A percentile compares a stretch with the other conserved stretches of the same genome.
Conservation (phyloP, 2,888 invertebrate species). For the Melangyna quadrimaculata region DNA sequence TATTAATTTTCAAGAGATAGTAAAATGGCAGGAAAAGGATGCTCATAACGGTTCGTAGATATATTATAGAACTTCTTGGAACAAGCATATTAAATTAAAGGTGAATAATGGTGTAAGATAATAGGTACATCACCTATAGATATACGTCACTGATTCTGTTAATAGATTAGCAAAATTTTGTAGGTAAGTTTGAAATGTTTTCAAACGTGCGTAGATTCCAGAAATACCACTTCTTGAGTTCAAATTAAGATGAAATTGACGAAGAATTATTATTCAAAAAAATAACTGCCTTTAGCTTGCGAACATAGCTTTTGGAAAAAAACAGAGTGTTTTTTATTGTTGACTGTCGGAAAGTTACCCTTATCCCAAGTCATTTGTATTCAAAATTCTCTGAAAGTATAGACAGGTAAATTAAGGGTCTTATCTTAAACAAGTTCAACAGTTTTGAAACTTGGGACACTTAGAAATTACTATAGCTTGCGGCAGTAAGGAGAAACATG, state of each 20-base stretch:
- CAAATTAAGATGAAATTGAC: background rate
- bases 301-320: no score
- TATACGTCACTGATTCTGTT: background rate
- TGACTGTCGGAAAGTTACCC: no score
- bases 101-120: background rate
- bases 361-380: no score
- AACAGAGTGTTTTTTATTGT: no score
- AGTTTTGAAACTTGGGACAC: no score
- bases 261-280: background rate
- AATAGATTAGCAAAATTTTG: background rate
- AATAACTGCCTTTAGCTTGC: background rate
- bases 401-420: no score
- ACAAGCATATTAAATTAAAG: background rate
- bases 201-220: background rate
- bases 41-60: no score
- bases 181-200: background rate
- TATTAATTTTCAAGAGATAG: constrained; percentile 36
- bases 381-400: no score
- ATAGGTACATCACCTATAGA: no score
- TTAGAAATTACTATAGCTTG: no score
- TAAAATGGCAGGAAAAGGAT: constrained; percentile 15
- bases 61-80: background rate
- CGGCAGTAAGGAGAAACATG: no score
- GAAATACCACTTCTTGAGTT: background rate
- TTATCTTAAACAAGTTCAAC: no score